Conservation (phyloP, 2,888 invertebrate species). For the Nephrotoma appendiculata region DNA sequence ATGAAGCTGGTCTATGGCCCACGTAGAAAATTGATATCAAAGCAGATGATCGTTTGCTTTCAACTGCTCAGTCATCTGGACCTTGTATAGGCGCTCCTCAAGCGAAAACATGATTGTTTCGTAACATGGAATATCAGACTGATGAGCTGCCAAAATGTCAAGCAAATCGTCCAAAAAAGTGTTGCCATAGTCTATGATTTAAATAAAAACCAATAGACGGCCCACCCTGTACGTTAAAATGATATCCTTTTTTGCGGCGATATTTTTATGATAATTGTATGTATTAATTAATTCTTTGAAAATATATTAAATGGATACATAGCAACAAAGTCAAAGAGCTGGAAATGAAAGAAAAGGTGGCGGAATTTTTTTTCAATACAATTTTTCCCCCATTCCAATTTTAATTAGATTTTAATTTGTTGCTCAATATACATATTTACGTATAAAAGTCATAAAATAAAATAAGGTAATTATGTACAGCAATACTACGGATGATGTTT, state of each 20-base stretch:
- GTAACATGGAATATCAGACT: too few relatives aligned
- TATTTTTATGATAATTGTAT: neutral
- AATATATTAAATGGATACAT: neutral
- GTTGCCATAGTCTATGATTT: too few relatives aligned
- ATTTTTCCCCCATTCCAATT: neutral
- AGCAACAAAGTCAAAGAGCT: neutral
- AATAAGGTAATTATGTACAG: neutral
- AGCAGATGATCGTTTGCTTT: too few relatives aligned
- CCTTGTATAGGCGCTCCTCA: too few relatives aligned
- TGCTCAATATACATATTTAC: neutral
- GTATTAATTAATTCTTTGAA: neutral
- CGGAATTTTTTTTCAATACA: neutral
- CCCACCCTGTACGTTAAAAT: neutral
- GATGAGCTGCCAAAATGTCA: too few relatives aligned
- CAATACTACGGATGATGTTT: neutral
- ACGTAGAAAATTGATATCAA: too few relatives aligned
- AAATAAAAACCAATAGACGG: too few relatives aligned
- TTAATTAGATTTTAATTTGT: neutral
- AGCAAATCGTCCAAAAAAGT: too few relatives aligned
- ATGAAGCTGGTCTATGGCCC: too few relatives aligned
- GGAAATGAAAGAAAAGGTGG: neutral
- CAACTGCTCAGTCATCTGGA: too few relatives aligned
- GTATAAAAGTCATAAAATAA: neutral
- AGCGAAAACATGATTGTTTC: too few relatives aligned
- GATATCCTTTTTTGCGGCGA: too few relatives aligned